phyloP scores from a whole-genome alignment of 2,797 vertebrate genomes.

The Alauda arvensis region DNA sequence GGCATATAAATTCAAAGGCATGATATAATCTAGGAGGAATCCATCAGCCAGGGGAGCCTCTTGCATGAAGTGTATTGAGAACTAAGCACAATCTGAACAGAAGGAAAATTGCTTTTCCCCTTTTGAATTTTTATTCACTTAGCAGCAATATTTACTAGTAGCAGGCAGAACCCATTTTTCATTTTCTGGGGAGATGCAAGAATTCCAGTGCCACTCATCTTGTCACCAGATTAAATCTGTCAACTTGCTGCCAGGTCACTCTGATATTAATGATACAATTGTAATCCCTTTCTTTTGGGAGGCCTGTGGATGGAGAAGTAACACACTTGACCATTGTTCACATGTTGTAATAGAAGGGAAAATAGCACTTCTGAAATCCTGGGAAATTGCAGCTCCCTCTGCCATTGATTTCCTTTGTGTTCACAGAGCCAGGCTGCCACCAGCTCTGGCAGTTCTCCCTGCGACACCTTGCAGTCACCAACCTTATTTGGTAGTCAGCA shows the following conservation, averaged over 20 bases:
- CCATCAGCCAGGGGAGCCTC: slow-evolving; percentile 49
- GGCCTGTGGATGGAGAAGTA: not conserved
- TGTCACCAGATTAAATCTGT: slow-evolving; percentile 55
- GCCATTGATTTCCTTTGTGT: not conserved
- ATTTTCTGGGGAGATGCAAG: slow-evolving; percentile 33
- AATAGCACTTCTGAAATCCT: not conserved
- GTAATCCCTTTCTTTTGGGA: slow-evolving; percentile 27
- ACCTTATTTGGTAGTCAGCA: not conserved
- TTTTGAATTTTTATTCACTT: slow-evolving; percentile 68
- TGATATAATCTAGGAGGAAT: slow-evolving; percentile 64
- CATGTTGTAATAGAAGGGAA: not conserved
- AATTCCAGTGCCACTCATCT: slow-evolving; percentile 54
- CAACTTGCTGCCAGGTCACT: not conserved
- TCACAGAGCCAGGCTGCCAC: not conserved
- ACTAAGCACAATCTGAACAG: slow-evolving; percentile 51
- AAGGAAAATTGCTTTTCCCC: slow-evolving; percentile 66
- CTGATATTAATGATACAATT: slow-evolving; percentile 42
- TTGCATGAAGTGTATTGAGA: slow-evolving; percentile 56
- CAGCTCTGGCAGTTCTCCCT: not conserved
- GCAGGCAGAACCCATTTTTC: slow-evolving; percentile 48
- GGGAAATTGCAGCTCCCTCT: not conserved
- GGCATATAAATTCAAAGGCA: slow-evolving; percentile 44
- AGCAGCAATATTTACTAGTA: slow-evolving; percentile 57
- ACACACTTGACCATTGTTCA: slow-evolving; percentile 34
- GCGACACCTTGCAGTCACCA: accelerated